These are phyloP conservation scores for Xanthia togata DNA, from an alignment of 2,888 invertebrate species.

Conservation along the genomic window DNA sequence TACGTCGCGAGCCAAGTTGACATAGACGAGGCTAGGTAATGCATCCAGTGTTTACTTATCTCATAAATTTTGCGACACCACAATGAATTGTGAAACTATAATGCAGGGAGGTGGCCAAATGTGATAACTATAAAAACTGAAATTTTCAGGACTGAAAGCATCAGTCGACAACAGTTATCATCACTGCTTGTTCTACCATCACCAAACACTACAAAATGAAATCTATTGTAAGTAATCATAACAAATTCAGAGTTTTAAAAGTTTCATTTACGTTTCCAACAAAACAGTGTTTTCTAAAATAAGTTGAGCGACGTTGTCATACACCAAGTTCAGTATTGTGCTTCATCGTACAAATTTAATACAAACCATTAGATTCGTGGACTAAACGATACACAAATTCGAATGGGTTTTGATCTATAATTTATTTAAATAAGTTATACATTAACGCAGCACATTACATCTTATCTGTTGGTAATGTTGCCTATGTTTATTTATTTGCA, in stretches of 20 bases:
- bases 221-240: conserved; percentile 84
- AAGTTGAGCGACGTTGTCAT: conserved; percentile 65
- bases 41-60: conserved; percentile 88
- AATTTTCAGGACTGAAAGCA: conserved; percentile 83
- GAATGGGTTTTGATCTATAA: conserved; percentile 50
- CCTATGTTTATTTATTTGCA: conserved; percentile 6
- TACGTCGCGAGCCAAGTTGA: conserved; percentile 83
- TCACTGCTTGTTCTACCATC: conserved; percentile 76
- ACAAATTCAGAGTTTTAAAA: conserved; percentile 50
- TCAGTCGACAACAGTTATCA: conserved; percentile 81
- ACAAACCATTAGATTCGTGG: conserved; percentile 13
- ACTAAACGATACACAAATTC: conserved; percentile 26
- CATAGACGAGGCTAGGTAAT: conserved; percentile 86
- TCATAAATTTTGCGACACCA: conserved; percentile 88
- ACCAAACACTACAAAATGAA: conserved; percentile 82
- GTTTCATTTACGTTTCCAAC: not conserved
- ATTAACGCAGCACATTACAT: conserved; percentile 24
- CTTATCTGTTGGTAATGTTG: not conserved
- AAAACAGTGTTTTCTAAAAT: conserved; percentile 9
- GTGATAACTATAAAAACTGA: conserved; percentile 86
- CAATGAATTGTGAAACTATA: conserved; percentile 84
- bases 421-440: conserved; percentile 57
- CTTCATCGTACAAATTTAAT: conserved; percentile 16
- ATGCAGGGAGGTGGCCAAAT: conserved; percentile 83
- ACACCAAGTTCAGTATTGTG: conserved; percentile 35